A percentile compares a stretch with the other conserved stretches of the same genome.
These are phyloP conservation scores for Tyto alba DNA, from an alignment of 2,113 vertebrate genomes.

Conservation along the genomic window DNA sequence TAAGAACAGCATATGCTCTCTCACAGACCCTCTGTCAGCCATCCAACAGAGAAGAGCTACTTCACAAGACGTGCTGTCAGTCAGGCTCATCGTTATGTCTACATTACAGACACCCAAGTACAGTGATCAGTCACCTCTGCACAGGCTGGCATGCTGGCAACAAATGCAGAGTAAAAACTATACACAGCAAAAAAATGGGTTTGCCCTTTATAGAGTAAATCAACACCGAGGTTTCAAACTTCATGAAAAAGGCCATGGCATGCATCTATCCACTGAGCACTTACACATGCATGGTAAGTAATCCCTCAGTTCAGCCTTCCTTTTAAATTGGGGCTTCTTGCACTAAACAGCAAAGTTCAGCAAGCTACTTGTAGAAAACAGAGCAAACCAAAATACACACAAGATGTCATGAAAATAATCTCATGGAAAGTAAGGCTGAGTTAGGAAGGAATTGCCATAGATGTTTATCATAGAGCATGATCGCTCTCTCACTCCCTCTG, in stretches of 20 bases:
- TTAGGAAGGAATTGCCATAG: not conserved
- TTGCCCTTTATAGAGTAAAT: not conserved
- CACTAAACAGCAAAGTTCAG: not conserved
- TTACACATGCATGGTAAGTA: not conserved
- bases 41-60: not conserved
- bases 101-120: not conserved
- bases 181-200: not conserved
- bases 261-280: not conserved
- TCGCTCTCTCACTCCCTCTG: not conserved
- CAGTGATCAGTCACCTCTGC: not conserved
- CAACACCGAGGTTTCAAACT: not conserved
- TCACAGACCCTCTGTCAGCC: not conserved
- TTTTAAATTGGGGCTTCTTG: not conserved
- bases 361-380: not conserved
- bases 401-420: not conserved
- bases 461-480: not conserved
- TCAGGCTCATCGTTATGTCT: not conserved
- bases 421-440: not conserved
- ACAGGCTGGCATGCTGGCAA: not conserved
- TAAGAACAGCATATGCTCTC: constrained; percentile 50
- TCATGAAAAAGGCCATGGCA: not conserved
- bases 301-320: not conserved
- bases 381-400: not conserved
- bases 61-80: not conserved
- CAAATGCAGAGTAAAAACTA: not conserved